These are phyloP conservation scores for Zootoca vivipara DNA, from an alignment of 2,113 vertebrate species.

Conservation along the genomic window DNA sequence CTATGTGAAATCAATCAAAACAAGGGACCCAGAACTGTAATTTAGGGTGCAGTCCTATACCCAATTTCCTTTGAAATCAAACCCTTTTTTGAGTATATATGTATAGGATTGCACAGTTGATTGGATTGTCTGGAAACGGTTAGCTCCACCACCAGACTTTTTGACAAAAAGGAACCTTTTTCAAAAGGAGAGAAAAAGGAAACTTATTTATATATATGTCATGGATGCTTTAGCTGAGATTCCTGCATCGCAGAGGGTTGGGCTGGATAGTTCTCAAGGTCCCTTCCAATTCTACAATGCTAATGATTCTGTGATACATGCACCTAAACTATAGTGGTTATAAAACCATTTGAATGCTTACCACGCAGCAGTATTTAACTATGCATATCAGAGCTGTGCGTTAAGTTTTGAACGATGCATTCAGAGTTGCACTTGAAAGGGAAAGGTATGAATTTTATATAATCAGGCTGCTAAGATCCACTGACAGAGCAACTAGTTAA, in stretches of 20 bases:
- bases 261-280: too few species aligned
- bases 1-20: background rate
- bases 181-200: background rate
- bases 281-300: too few species aligned
- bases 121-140: background rate
- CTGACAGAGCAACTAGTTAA: conserved; percentile 39
- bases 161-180: background rate
- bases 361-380: conserved; percentile 36
- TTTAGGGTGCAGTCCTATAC: background rate
- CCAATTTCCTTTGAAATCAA: background rate
- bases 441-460: conserved; percentile 33
- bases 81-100: background rate
- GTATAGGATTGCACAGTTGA: background rate
- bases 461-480: conserved; percentile 52
- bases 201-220: background rate
- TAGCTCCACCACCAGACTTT: background rate
- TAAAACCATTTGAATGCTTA: background rate
- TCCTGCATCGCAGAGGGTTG: too few species aligned
- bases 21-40: background rate
- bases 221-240: too few species aligned
- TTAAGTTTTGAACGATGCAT: background rate
- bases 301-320: too few species aligned
- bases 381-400: conserved; percentile 45
- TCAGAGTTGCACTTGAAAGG: background rate
- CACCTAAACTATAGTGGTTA: background rate